Evolutionary conservation across 2,113 vertebrate species (phyloP), one percentile per base, ranked within the genome.

Genomic region (Cephalopholis sonnerati): DNA sequence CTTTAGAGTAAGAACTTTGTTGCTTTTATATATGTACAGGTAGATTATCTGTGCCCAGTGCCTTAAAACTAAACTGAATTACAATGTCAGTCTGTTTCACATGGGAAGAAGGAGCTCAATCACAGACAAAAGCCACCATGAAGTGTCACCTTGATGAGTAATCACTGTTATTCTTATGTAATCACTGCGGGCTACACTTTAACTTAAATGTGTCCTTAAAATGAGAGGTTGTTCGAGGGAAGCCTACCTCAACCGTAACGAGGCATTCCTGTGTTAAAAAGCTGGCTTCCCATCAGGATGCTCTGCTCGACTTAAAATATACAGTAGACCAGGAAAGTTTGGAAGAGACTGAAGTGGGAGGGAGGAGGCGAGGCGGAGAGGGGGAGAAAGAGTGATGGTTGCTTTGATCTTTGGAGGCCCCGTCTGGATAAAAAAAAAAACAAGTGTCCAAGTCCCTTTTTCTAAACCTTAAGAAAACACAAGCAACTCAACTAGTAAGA

Each of bases 381-480:
- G 79, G 74, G 66, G 65, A 83, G 85, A 87, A 89, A 91, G 92
- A 92, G 77, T 89, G 93, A 93, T 91, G 93, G 90, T 87, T 86
- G 88, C 91, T 95, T 93, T 94, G 94, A 95, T 94, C 91, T 89
- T 82, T 65, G 66, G 88, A 86, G 88, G 89, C 91, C 86, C 87
- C 24, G 77, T 89, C 77, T 91, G 90, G 83, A 92, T 91, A 77
- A 55, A 59, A 72, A 54, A 81, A 81, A 87, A 82, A 48, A 70
- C 7, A 79, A 89, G 77, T 81, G 78, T 79, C 77, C 54, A 77
- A 77, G 82, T 89, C 79, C 61, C 67, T 58, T 87, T 84, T 79
- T 75, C n/a, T 46, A 64, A 69, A 86, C 24, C 58, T 76, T 55
- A 77, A 76, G 44, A 74, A 87, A 80, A 89, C 58, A 64, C 22